Evolutionary conservation across 2,797 vertebrate genomes (phyloP).

Genomic region (Spheniscus humboldti): DNA sequence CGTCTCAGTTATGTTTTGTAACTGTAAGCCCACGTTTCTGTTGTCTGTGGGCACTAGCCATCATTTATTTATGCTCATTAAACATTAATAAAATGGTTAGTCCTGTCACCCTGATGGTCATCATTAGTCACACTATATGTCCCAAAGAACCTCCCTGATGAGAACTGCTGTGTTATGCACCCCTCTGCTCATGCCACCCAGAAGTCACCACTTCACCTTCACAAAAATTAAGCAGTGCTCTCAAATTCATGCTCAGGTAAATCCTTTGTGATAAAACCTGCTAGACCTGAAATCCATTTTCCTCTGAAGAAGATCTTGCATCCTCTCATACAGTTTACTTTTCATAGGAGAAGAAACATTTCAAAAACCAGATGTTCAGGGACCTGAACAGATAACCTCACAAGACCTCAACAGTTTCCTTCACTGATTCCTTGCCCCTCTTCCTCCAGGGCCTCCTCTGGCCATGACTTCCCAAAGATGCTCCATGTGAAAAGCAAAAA

Average conservation of each 20-base stretch:
- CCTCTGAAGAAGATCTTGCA: background rate
- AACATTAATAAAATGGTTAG: background rate
- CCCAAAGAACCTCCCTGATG: background rate
- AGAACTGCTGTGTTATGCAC: background rate
- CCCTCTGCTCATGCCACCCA: background rate
- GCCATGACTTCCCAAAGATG: background rate
- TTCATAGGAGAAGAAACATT: background rate
- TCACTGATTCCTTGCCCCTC: background rate
- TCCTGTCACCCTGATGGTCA: background rate
- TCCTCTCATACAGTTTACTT: background rate
- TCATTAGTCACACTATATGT: background rate
- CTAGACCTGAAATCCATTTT: background rate
- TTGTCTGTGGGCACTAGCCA: background rate
- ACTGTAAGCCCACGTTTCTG: background rate
- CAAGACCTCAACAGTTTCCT: background rate
- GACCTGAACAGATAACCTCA: background rate
- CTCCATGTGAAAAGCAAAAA: background rate
- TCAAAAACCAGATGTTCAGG: background rate
- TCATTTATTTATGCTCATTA: background rate
- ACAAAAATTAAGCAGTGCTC: background rate
- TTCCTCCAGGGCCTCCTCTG: background rate
- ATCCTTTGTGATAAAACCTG: background rate
- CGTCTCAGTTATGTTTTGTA: background rate
- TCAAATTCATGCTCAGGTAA: background rate
- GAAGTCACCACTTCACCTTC: background rate